Base-by-base conservation (phyloP, 1,140 invertebrate genomes). In the Oryctes rhinoceros region DNA sequence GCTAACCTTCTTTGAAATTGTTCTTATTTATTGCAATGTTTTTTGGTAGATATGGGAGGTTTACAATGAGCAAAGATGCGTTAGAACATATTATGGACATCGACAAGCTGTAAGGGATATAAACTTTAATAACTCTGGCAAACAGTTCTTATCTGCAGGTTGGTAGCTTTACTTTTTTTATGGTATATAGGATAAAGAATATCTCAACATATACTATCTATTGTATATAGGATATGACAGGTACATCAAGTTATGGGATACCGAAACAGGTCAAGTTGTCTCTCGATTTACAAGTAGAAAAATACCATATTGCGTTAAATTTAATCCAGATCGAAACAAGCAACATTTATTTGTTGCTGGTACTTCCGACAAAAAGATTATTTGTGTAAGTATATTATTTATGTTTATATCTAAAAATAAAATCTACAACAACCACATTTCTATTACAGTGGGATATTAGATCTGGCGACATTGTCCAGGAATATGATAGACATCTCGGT, bases 171-270 rank as follows among this genome's bases (percentile, higher is more conserved):
- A 65, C 47, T 78, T 44, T 44, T 30, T 30, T 30, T 30, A 30
- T 30, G 2, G 24, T 44, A 44, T 7, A 4, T 44, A 44, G 5
- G 0, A 44, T 44, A 10, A 5, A 44, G 5, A 44, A 44, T 44
- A 44, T 44, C 84, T 84, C 0, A 80, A 47, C 81, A 71, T 77
- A 37, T 74, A 78, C 4, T 39, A 6, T 47, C 47, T 83, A 53
- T 67, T 67, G 65, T 67, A 81, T 84, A 83, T 86, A 92, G 91
- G 91, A 15, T 97, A 96, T 87, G 95, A 96, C 90, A 91, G 96
- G 49, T 98, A 96, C 85, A 96, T 99, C 76, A 99, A 99, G 90
- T 88, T 99, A 49, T 99, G 99, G 98, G 98, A 99, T 88, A 99
- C 98, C 0, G 99, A 99, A 90, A 99, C 96, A 76, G 97, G 98